Evolutionary conservation across 2,797 vertebrate genomes (phyloP).

Genomic region (Sebastes reedi): DNA sequence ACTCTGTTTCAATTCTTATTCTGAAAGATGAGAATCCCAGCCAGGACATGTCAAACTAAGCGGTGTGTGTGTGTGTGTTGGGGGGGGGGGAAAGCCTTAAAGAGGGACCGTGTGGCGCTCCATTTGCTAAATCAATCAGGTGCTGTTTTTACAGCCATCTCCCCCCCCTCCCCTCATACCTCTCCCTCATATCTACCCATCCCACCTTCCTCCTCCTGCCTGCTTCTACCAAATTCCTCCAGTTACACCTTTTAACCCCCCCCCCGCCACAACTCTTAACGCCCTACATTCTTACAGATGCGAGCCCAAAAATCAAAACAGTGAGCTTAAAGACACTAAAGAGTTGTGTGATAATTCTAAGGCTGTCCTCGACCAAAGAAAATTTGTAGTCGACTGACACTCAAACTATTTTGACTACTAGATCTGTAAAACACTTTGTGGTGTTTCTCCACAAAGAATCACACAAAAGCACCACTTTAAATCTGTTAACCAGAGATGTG

Average conservation of each 20-base stretch:
- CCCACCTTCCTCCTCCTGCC: constrained; percentile 56
- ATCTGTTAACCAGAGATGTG: too few relatives aligned
- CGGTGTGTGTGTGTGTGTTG: neutral
- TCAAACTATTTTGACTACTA: too few relatives aligned
- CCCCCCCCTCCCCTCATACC: constrained; percentile 21
- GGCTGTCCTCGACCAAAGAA: too few relatives aligned
- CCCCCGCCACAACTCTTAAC: constrained; percentile 9
- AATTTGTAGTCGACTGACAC: too few relatives aligned
- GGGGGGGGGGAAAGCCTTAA: neutral
- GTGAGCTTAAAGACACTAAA: neutral
- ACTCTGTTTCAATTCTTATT: constrained; percentile 54
- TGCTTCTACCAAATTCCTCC: constrained; percentile 54
- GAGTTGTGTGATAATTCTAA: neutral
- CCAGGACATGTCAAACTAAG: constrained; percentile 72
- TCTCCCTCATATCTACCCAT: constrained; percentile 51
- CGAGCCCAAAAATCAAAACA: neutral
- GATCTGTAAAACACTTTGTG: too few relatives aligned
- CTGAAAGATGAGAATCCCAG: constrained; percentile 82
- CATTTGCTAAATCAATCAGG: constrained; percentile 90
- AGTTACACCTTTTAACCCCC: constrained; percentile 61
- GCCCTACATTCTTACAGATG: constrained; percentile 59
- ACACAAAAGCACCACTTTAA: too few relatives aligned
- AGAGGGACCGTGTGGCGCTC: constrained; percentile 71
- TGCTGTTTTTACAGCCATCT: constrained; percentile 83
- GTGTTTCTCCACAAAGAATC: too few relatives aligned